Percentiles rank a stretch among this genome's conserved stretches.
Evolutionary conservation across 1,140 invertebrate species (phyloP).

Genomic region (Drosophila varians): DNA sequence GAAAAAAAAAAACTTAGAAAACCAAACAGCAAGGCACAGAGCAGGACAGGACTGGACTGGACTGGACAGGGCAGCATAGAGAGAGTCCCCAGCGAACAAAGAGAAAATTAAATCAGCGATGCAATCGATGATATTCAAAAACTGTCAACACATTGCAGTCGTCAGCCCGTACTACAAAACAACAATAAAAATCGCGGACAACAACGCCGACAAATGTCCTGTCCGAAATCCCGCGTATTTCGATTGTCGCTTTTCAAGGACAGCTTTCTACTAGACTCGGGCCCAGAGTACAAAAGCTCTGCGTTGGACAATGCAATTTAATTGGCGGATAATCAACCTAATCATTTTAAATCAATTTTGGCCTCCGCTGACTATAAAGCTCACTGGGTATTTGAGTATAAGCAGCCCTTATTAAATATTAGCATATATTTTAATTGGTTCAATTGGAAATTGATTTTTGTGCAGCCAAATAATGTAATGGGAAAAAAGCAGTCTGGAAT

Average conservation of each 20-base stretch:
- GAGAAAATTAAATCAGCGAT: constrained; percentile 29
- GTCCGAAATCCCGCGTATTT: constrained; percentile 3
- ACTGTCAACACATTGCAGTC: constrained; percentile 7
- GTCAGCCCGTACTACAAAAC: background rate
- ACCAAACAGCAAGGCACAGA: background rate
- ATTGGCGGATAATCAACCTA: background rate
- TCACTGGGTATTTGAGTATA: no score
- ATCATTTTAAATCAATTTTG: background rate
- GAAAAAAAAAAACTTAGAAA: background rate
- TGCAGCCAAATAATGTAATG: background rate
- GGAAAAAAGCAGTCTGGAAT: background rate
- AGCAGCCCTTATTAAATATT: background rate
- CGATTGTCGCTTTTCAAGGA: constrained; percentile 16
- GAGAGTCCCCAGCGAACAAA: background rate
- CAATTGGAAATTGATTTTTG: background rate
- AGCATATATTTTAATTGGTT: background rate
- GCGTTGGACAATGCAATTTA: background rate
- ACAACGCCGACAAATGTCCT: background rate
- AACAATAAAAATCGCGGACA: constrained; percentile 1
- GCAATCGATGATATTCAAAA: constrained; percentile 7
- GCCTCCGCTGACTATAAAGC: background rate
- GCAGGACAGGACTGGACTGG: background rate
- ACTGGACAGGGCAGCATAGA: background rate
- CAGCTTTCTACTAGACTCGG: background rate
- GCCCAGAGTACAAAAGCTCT: background rate